Percentiles rank a stretch among this genome's conserved stretches.
These are phyloP conservation scores for Cottus gobio DNA, from an alignment of 2,113 vertebrate genomes.

Conservation along the genomic window DNA sequence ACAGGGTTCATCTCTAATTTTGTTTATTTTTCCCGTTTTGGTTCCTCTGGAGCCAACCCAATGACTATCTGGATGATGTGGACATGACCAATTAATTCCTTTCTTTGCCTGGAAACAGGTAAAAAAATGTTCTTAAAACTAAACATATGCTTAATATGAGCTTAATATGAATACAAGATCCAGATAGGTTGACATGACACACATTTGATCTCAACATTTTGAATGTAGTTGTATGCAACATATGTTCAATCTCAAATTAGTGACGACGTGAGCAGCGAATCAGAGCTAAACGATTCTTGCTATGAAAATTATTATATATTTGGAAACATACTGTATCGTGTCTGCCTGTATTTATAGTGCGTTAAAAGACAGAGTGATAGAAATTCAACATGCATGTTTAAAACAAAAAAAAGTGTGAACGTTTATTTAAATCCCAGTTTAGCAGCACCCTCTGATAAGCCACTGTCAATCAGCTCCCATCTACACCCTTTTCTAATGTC, in stretches of 20 bases:
- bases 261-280: neutral
- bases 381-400: neutral
- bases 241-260: neutral
- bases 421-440: neutral
- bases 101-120: conserved; percentile 16
- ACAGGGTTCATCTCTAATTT: conserved; percentile 35
- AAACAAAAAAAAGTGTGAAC: neutral
- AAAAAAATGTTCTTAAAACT: neutral
- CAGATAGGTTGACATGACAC: neutral
- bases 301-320: neutral
- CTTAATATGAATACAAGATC: neutral
- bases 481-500: neutral
- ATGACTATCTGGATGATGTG: conserved; percentile 1
- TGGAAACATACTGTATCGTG: neutral
- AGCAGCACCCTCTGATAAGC: neutral
- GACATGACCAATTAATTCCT: conserved; percentile 24
- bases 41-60: conserved; percentile 12
- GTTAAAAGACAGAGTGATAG: neutral
- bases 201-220: neutral
- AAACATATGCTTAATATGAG: too few relatives aligned
- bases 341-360: neutral
- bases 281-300: neutral
- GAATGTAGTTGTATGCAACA: neutral
- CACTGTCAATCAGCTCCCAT: neutral
- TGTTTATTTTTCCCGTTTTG: too few relatives aligned